Base-by-base conservation (phyloP, 1,140 invertebrate species). In the Ylistrum balloti region DNA sequence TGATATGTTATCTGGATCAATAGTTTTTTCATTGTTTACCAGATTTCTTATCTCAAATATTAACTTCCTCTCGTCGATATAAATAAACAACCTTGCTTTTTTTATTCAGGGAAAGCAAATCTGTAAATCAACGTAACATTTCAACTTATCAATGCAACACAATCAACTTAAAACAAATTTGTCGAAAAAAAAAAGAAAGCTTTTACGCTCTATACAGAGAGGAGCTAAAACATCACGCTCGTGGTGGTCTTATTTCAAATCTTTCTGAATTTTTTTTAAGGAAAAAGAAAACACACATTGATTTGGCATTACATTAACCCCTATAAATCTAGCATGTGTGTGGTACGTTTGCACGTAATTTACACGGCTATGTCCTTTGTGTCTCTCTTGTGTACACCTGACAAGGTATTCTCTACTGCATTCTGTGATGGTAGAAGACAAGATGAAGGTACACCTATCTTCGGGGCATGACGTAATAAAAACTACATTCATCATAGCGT, bases 391-490 rank as follows among this genome's bases (percentile, higher is more conserved):
- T 56, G 45, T 74, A n/a, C 56, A 74, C 56, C 56, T 74, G 56
- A 74, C 56, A 74, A 74, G 56, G 56, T 74, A 28, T 28, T 74
- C 56, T 11, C n/a, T n/a, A 9, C 56, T 74, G n/a, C n/a, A 74
- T 74, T 74, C n/a, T 28, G 22, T 74, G 56, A 74, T 74, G 56
- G 56, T 74, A 17, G 56, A 11, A n/a, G 56, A n/a, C 56, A 74
- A 0, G 56, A 5, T 74, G 56, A 28, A 74, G 22, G 56, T 74
- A 74, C 56, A 74, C 56, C 56, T 74, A 17, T 74, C 56, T 74
- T n/a, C 56, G 28, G 56, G 56, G 20, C 56, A 74, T 74, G 56
- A 74, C 56, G 56, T 74, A 74, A 74, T 74, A 74, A 74, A 74
- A 28, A 74, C 20, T 28, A 28, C 56, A 74, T 74, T 74, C 56